phyloP scores from a whole-genome alignment of 2,888 invertebrate species.

The Cephus sareptanus region DNA sequence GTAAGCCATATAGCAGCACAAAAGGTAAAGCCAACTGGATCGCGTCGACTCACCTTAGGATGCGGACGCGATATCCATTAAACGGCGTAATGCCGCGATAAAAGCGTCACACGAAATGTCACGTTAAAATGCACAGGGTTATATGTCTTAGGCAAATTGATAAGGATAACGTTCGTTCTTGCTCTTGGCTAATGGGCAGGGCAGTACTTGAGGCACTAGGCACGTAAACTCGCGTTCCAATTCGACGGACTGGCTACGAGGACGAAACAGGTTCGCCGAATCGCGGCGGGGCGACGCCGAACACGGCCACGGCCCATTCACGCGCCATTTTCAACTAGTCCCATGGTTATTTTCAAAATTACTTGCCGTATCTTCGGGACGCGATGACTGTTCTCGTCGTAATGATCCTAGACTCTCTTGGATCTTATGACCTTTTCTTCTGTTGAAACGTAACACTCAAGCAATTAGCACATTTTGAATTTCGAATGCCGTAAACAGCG shows the following conservation, averaged over 20 bases:
- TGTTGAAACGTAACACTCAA: neutral
- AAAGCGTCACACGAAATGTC: conserved; percentile 3
- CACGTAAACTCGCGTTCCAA: conserved; percentile 52
- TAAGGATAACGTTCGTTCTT: conserved; percentile 3
- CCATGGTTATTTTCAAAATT: conserved; percentile 20
- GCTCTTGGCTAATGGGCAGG: conserved; percentile 26
- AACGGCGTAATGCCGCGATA: conserved; percentile 10
- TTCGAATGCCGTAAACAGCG: conserved; percentile 25
- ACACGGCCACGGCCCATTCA: conserved; percentile 42
- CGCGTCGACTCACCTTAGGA: conserved; percentile 27
- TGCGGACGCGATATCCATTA: conserved; percentile 20
- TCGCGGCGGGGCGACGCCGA: conserved; percentile 48
- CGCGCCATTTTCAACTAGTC: conserved; percentile 53
- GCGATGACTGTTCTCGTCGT: neutral
- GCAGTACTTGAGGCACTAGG: conserved; percentile 30
- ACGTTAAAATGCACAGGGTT: conserved; percentile 7
- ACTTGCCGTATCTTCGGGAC: neutral
- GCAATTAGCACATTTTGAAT: conserved; percentile 8
- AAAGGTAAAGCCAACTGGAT: conserved; percentile 15
- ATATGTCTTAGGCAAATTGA: neutral
- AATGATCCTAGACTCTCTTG: neutral
- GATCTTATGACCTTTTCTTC: neutral
- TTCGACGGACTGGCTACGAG: conserved; percentile 47
- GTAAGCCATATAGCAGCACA: neutral
- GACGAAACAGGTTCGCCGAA: conserved; percentile 50